phyloP scores from a whole-genome alignment of 2,113 vertebrate genomes.

The Phylloscopus trochiloides region DNA sequence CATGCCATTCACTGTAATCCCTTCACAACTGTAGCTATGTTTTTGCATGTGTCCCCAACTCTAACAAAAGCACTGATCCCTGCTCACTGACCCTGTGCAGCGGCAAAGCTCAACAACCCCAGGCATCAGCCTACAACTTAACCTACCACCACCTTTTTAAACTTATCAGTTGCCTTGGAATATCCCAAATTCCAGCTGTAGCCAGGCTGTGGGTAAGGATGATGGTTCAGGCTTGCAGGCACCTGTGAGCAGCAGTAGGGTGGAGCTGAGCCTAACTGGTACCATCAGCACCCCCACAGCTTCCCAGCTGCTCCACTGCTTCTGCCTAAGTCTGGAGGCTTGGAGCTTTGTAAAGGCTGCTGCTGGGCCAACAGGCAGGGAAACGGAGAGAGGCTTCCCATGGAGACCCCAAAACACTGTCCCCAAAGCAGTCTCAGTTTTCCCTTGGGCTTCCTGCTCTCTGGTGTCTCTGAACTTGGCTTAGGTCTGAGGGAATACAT shows the following conservation, averaged over 20 bases:
- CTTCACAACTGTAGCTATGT: background rate
- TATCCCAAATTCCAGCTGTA: background rate
- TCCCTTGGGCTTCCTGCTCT: background rate
- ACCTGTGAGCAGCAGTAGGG: rapidly evolving
- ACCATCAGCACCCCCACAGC: background rate
- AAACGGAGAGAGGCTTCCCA: background rate
- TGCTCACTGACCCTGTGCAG: background rate
- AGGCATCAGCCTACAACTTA: background rate
- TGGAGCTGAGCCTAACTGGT: background rate
- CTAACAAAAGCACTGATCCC: background rate
- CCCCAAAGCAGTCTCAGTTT: background rate
- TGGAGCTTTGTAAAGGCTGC: background rate
- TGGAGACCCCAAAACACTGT: background rate
- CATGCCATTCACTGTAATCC: background rate
- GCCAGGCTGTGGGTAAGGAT: background rate
- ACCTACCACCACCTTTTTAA: background rate
- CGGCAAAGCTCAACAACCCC: background rate
- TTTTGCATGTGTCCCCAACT: background rate
- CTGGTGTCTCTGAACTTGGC: background rate
- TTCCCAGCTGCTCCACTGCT: background rate
- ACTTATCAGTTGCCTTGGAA: background rate
- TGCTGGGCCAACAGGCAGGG: background rate
- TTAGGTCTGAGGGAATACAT: background rate
- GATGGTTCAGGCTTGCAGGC: background rate
- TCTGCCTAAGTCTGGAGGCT: background rate